Evolutionary conservation across 2,888 invertebrate genomes (phyloP), one percentile per base, ranked within the genome.

Genomic region (Belgica antarctica): DNA sequence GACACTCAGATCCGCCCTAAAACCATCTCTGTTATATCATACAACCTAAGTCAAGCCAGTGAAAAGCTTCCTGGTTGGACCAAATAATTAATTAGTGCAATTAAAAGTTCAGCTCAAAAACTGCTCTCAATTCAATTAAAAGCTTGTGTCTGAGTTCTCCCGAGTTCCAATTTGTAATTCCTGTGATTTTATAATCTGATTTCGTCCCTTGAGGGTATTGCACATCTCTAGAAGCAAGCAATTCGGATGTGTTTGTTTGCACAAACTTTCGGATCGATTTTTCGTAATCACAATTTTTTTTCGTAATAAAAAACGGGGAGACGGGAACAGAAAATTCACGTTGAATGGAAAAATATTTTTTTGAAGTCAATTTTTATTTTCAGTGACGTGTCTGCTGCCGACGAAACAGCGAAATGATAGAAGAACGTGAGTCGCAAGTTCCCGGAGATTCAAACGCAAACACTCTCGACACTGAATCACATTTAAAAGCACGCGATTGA

Each of bases 111-210:
- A 10, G 41, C 12, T 2, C 12, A 41, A 41, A 41, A 41, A 10
- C 10, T 12, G 41, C 41, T 41, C 41, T 4, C 41, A 41, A 41
- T 41, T 41, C 41, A 41, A 41, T 41, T 41, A 41, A 41, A 41
- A 41, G n/a, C 8, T 41, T 41, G 7, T 34, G 34, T 34, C 34
- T 12, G 34, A 41, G 41, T n/a, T 10, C 10, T n/a, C 41, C 15
- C 41, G 41, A 41, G 41, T 41, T 41, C 41, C 41, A 41, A 41
- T 41, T 41, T 41, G 41, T 41, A 41, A 41, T 41, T 41, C 41
- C 41, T 41, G 41, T 41, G n/a, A 15, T 41, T 41, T 41, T 41
- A n/a, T n/a, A 41, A 41, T 41, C 41, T 15, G n/a, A 41, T 41
- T n/a, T n/a, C n/a, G n/a, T n/a, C n/a, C n/a, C n/a, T n/a, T n/a